Evolutionary conservation across 2,888 invertebrate genomes (phyloP), one percentile per base, ranked within the genome.

Genomic region (Quadroppia sp.): DNA sequence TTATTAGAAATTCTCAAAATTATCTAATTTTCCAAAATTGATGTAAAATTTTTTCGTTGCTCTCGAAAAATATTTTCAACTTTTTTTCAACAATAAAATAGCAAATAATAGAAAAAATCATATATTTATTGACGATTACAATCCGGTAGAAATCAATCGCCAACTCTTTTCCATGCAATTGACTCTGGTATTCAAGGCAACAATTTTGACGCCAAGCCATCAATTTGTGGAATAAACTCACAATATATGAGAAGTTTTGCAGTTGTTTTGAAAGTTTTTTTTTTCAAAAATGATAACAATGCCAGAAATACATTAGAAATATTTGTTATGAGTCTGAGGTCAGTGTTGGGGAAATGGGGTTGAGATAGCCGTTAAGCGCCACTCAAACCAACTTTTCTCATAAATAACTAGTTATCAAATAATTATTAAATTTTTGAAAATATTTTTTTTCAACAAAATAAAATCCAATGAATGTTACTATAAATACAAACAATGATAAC

Each of bases 391-490:
- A 59, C 30, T 30, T 30, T 59, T 40, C 23, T 56, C 30, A 25
- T 17, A 53, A 53, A 53, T 53, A 53, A 53, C 53, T 53, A 53
- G 53, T 53, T 53, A 53, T 53, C 53, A 53, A 53, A 53, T 45
- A 45, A 45, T 45, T 45, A 45, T 45, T 7, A 53, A 53, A 25
- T n/a, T 25, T 53, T 11, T 53, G 13, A 53, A 53, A n/a, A n/a
- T n/a, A n/a, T n/a, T n/a, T n/a, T n/a, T n/a, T n/a, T n/a, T n/a
- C n/a, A n/a, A n/a, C n/a, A n/a, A n/a, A n/a, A n/a, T n/a, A n/a
- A n/a, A n/a, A n/a, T n/a, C n/a, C 7, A 53, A 3, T 53, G 4
- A 53, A 25, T 25, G 23, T 53, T 25, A 53, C 53, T 25, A 53
- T 53, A 53, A 53, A 53, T 53, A 25, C 25, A 53, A 6, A 25